A percentile compares a stretch with the other conserved stretches of the same genome.
Evolutionary conservation across 2,888 invertebrate genomes (phyloP).

Genomic region (Brachyopa scutellaris): DNA sequence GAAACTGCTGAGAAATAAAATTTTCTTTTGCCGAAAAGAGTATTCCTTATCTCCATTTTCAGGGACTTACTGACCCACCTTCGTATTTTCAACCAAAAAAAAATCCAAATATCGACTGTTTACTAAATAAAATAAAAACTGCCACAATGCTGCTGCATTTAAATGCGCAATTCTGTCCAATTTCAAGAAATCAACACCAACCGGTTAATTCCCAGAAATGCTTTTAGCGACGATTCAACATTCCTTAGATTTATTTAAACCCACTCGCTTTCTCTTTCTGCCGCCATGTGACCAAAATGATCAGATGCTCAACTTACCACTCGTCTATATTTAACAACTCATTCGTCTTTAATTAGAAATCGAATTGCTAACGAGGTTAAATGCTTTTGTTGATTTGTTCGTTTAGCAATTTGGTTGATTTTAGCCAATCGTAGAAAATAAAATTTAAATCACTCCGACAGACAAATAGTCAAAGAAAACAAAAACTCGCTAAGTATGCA

Average conservation of each 20-base stretch:
- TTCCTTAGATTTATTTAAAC: slow-evolving; percentile 17
- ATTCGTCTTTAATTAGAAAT: slow-evolving; percentile 68
- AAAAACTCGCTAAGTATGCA: slow-evolving; percentile 54
- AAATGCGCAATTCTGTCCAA: too few relatives aligned
- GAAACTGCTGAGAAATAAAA: too few relatives aligned
- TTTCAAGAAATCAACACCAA: slow-evolving; percentile 36
- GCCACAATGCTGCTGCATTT: too few relatives aligned
- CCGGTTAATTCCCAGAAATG: slow-evolving; percentile 41
- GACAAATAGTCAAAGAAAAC: background rate
- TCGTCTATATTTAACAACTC: slow-evolving; percentile 41
- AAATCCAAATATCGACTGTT: too few relatives aligned
- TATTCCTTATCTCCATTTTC: too few relatives aligned
- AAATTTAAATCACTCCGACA: slow-evolving; percentile 13
- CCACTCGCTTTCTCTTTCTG: background rate
- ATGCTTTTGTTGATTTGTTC: slow-evolving; percentile 62
- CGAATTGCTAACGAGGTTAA: slow-evolving; percentile 71
- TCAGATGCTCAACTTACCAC: slow-evolving; percentile 57
- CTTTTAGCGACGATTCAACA: slow-evolving; percentile 33
- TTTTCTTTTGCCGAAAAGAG: too few relatives aligned
- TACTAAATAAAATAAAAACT: too few relatives aligned
- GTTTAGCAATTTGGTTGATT: slow-evolving; percentile 37
- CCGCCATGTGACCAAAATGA: slow-evolving; percentile 57
- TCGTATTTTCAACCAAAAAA: too few relatives aligned
- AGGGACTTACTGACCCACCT: too few relatives aligned
- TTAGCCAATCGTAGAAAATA: background rate